Base-by-base conservation (phyloP, 2,797 vertebrate genomes). In the Ptychadena robeensis region DNA sequence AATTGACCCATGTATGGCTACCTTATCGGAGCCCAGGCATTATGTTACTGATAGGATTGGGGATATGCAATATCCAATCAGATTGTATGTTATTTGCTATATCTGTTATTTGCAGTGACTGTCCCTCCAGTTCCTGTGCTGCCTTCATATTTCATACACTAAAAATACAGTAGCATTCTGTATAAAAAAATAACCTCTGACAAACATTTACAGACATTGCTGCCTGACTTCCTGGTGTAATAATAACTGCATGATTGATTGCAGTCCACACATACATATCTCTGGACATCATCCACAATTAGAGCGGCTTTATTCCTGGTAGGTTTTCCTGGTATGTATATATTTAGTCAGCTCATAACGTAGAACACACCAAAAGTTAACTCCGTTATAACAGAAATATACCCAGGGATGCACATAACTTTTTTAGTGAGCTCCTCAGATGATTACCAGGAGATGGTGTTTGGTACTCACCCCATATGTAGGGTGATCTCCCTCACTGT, bases 231-330 rank as follows among this genome's bases (percentile, higher is more conserved):
- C 57, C 35, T 35, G 32, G 65, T 8, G 10, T 18, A 37, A 25
- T 70, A 73, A 81, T 81, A 76, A 75, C 75, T 75, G 81, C 73
- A 28, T 70, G 73, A 76, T 63, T 63, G 73, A 70, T 70, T 15
- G 57, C 61, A 28, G 11, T 70, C 65, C 66, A 70, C 40, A 73
- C 27, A 34, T 63, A 32, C 34, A 44, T 69, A 11, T 38, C 73
- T n/a, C 1, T 48, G 18, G 25, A 65, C 14, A 66, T 66, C 74
- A 48, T 28, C 25, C 32, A 59, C n/a, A n/a, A 27, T 73, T 59
- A 35, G 6, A 25, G 10, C 28, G 32, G 25, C 4, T 35, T 35
- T 59, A 73, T 61, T 27, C 63, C 25, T 63, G 63, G 34, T 61
- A 38, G 25, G 8, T 75, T 12, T 75, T 27, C 25, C 15, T 64